phyloP scores from a whole-genome alignment of 2,113 vertebrate genomes.

The Sebastes schlegelii region DNA sequence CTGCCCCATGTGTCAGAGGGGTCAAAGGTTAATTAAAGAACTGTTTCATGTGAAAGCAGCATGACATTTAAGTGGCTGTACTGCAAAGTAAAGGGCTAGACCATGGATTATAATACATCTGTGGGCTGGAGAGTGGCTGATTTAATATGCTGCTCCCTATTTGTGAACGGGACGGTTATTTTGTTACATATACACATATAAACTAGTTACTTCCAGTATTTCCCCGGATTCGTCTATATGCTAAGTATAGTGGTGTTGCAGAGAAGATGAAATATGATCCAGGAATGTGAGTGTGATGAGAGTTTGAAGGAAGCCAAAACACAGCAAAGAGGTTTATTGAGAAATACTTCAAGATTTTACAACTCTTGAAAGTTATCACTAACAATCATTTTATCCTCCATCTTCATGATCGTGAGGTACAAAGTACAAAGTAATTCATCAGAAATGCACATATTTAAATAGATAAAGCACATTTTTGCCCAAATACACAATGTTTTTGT shows the following conservation, averaged over 20 bases:
- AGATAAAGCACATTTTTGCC: neutral
- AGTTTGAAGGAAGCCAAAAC: neutral
- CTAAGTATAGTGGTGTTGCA: no score
- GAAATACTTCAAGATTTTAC: neutral
- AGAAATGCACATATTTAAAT: neutral
- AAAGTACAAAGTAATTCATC: neutral
- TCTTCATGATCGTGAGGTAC: neutral
- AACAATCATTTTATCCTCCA: neutral
- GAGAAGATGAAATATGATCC: neutral
- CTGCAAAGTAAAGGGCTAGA: slow-evolving; percentile 4
- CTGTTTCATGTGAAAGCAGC: slow-evolving; percentile 57
- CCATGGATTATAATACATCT: neutral
- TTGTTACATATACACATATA: no score
- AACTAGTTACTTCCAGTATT: no score
- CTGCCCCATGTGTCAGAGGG: slow-evolving; percentile 10
- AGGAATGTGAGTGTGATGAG: neutral
- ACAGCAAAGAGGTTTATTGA: neutral
- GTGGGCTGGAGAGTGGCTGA: neutral
- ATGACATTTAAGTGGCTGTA: slow-evolving; percentile 44
- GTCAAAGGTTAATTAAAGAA: slow-evolving; percentile 72
- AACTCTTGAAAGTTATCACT: neutral
- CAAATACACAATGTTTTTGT: neutral
- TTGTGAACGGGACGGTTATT: neutral
- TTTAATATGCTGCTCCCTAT: neutral
- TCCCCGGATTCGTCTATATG: no score